Conservation (phyloP, 64 coral and sea anemone genomes). For the Stylophora pistillata region DNA sequence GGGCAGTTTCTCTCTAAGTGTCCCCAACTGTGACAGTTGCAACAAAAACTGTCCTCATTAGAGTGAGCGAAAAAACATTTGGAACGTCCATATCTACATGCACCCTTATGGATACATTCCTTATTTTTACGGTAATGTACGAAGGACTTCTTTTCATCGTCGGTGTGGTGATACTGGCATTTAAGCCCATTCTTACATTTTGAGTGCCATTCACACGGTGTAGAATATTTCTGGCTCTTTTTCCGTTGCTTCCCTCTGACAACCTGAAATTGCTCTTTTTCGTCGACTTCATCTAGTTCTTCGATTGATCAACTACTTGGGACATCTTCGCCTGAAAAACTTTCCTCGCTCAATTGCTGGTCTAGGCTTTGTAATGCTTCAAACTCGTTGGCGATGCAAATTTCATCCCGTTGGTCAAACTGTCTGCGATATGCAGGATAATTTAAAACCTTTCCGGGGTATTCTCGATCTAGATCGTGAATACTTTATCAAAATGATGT, state of each 20-base stretch:
- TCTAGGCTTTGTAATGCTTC: background rate
- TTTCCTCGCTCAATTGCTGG: background rate
- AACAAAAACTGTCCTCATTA: conserved; percentile 12
- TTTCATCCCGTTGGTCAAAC: background rate
- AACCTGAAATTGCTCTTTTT: background rate
- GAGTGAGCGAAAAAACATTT: background rate
- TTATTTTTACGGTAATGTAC: background rate
- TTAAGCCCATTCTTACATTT: background rate
- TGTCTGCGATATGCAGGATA: background rate
- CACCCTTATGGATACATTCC: background rate
- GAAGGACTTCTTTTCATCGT: background rate
- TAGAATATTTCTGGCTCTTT: background rate
- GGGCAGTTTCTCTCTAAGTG: background rate
- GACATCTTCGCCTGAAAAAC: no score
- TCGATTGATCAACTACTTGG: no score
- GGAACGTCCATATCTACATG: background rate
- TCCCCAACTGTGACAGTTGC: background rate
- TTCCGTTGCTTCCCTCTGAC: background rate
- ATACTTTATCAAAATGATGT: background rate
- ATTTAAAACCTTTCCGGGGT: background rate
- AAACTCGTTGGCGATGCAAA: background rate
- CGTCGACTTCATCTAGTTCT: background rate
- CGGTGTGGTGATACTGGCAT: background rate
- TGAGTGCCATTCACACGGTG: background rate
- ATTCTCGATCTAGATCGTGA: background rate